These are phyloP conservation scores for Agonopterix subpropinquella DNA, from an alignment of 2,888 invertebrate species.

Conservation along the genomic window DNA sequence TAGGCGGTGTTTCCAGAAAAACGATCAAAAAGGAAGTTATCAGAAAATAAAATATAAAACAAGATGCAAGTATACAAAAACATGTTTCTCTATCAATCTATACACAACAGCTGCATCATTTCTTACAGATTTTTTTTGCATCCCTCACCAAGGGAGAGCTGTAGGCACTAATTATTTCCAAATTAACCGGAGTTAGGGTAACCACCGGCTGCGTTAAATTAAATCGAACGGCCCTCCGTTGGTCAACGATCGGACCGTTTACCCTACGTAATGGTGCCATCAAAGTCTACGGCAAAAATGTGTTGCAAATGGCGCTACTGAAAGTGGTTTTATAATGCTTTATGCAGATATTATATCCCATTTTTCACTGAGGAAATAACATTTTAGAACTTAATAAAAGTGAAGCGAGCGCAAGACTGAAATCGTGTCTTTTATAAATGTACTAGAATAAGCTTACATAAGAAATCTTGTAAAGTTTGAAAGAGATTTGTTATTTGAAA, in stretches of 20 bases:
- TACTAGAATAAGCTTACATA: too few species aligned
- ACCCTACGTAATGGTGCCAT: constrained; percentile 58
- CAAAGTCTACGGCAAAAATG: constrained; percentile 63
- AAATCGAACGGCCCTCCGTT: constrained; percentile 56
- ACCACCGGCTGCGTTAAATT: constrained; percentile 63
- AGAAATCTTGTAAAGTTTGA: too few species aligned
- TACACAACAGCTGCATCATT: constrained; percentile 9
- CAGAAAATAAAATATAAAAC: too few species aligned
- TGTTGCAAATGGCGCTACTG: constrained; percentile 46
- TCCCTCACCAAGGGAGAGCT: constrained; percentile 32
- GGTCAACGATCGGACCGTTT: constrained; percentile 53
- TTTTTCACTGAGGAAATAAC: not conserved
- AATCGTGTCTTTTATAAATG: too few species aligned
- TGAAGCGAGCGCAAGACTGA: too few species aligned
- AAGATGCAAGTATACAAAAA: too few species aligned
- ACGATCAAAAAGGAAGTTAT: too few species aligned
- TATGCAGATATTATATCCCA: not conserved
- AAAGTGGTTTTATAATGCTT: constrained; percentile 5
- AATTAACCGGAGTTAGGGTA: constrained; percentile 56
- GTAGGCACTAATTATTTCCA: constrained; percentile 64
- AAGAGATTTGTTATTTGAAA: too few species aligned
- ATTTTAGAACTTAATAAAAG: not conserved
- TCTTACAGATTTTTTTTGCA: constrained; percentile 20
- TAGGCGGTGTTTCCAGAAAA: too few species aligned
- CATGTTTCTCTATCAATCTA: too few species aligned